These are phyloP conservation scores for Conops quadrifasciatus DNA, from an alignment of 2,888 invertebrate genomes.

Conservation along the genomic window DNA sequence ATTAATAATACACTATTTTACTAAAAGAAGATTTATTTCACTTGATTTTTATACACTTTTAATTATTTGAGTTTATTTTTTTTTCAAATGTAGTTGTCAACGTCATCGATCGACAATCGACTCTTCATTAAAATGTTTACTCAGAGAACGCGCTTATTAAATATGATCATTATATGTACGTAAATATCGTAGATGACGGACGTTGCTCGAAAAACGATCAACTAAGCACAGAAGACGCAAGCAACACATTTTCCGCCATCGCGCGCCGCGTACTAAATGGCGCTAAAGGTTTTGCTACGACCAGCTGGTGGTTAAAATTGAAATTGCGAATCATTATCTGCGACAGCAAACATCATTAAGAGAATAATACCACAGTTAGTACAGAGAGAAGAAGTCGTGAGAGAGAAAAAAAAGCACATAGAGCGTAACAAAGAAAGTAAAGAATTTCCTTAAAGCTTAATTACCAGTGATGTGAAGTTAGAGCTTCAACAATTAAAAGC, in stretches of 20 bases:
- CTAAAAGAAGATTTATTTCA: no score
- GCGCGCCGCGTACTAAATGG: background rate
- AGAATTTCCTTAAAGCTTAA: background rate
- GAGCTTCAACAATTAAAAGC: no score
- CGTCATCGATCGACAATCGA: background rate
- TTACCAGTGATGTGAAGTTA: no score
- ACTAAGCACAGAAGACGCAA: background rate
- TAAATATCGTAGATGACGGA: background rate
- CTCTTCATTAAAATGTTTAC: no score
- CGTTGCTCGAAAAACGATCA: background rate
- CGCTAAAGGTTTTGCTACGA: background rate
- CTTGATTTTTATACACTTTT: no score
- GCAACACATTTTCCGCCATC: slow-evolving; percentile 15
- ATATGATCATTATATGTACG: no score
- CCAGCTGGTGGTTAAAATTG: background rate
- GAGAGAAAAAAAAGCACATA: background rate
- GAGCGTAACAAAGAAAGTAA: background rate
- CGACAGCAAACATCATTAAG: background rate
- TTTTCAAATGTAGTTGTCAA: no score
- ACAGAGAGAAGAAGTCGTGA: background rate
- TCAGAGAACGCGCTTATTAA: no score
- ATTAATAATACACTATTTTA: no score
- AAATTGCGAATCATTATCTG: slow-evolving; percentile 11
- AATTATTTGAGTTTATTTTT: no score
- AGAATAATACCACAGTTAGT: background rate